These are phyloP conservation scores for Athalia cordata DNA, from an alignment of 2,888 invertebrate species.

Conservation along the genomic window DNA sequence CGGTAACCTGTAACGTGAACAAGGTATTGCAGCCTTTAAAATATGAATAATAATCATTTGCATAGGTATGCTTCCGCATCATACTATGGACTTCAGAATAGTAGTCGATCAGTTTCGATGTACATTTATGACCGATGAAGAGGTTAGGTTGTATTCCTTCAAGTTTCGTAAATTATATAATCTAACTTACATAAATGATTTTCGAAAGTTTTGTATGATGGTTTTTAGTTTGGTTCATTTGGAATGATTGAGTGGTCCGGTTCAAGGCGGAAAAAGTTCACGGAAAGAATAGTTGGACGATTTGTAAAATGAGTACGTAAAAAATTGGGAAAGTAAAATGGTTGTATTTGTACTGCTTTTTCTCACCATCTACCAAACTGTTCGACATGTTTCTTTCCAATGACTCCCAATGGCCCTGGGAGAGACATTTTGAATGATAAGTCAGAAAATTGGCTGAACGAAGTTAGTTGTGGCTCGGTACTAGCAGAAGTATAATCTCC, in stretches of 20 bases:
- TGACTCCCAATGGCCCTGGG: constrained; percentile 12
- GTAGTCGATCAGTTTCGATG: too few relatives aligned
- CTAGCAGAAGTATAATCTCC: background rate
- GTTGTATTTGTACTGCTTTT: background rate
- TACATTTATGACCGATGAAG: background rate
- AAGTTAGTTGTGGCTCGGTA: background rate
- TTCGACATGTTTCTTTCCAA: constrained; percentile 35
- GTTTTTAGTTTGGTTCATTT: background rate
- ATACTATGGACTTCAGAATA: too few relatives aligned
- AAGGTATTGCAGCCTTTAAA: too few relatives aligned
- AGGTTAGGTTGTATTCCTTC: constrained; percentile 5
- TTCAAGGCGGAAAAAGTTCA: background rate
- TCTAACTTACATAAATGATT: constrained; percentile 3
- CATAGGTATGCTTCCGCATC: too few relatives aligned
- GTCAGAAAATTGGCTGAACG: background rate
- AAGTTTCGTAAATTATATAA: constrained; percentile 17
- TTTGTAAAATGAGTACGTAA: background rate
- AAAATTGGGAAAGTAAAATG: background rate
- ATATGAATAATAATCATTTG: background rate
- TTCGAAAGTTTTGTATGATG: background rate
- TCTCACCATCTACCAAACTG: constrained; percentile 33
- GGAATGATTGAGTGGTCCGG: background rate
- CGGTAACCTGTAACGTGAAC: constrained; percentile 74
- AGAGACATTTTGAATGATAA: constrained; percentile 8
- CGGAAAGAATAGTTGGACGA: background rate